phyloP scores from a whole-genome alignment of 2,113 vertebrate genomes.

The Chloebia gouldiae region DNA sequence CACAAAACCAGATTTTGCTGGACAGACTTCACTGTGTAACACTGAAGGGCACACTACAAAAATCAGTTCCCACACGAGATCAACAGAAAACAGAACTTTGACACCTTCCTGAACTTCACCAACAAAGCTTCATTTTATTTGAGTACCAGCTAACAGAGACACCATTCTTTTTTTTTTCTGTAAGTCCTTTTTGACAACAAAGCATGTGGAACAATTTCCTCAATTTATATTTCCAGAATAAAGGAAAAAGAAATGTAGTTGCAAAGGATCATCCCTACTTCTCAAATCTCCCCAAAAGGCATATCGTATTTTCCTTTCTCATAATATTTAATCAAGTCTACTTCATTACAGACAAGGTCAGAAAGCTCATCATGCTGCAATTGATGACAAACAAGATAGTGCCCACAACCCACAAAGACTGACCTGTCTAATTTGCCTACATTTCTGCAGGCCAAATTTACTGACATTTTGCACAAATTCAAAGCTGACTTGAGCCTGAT shows the following conservation, averaged over 20 bases:
- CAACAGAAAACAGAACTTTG: background rate
- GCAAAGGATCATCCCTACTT: background rate
- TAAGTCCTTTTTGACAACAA: background rate
- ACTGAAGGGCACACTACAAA: background rate
- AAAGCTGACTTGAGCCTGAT: conserved; percentile 15
- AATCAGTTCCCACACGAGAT: background rate
- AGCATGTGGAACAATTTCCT: background rate
- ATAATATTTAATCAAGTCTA: background rate
- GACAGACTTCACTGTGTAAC: background rate
- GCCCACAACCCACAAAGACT: background rate
- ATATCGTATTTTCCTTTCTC: background rate
- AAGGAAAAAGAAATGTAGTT: background rate
- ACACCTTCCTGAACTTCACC: background rate
- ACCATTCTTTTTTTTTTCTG: background rate
- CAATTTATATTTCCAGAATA: background rate
- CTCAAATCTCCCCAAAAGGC: background rate
- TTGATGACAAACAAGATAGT: background rate
- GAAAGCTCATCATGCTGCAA: background rate
- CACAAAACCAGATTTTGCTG: background rate
- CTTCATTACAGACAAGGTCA: background rate
- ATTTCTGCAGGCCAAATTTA: conserved; percentile 15
- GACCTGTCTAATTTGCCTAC: background rate
- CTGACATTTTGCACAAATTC: conserved; percentile 18
- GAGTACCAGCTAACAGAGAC: background rate
- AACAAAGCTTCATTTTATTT: background rate